Evolutionary conservation across 1,140 invertebrate genomes (phyloP), one percentile per base, ranked within the genome.

Genomic region (Linepithema humile): DNA sequence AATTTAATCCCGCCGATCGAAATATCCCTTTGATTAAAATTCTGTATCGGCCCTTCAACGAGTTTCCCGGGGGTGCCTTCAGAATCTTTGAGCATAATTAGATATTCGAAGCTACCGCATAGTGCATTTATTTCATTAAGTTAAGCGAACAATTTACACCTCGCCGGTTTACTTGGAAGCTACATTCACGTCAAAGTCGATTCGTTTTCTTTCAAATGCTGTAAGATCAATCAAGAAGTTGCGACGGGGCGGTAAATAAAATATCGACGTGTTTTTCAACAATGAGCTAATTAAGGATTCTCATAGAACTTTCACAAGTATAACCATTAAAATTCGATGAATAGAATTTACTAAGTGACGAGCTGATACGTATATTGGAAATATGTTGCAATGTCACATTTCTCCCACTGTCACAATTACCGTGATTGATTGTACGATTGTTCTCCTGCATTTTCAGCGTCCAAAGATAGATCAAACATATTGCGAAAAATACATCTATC

Each of bases 1-100:
- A 77, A 65, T 65, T 43, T 35, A 60, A 77, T 38, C 43, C 15
- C 5, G 50, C 38, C 12, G 59, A 29, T 29, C 40, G 43, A 65
- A 35, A 77, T 75, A 15, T 38, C 26, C 15, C 74, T 77, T 35
- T 65, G 60, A 77, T 77, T 77, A 77, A 77, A 77, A 77, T 77
- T 77, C 74, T 77, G 59, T 38, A 77, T 65, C 20, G 23, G 45
- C 59, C 59, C 43, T 23, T 77, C 38, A 53, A 72, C 48, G 45
- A 77, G 60, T 65, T 77, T 77, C 43, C 43, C 43, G 23, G 60
- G 7, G 43, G 43, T n/a, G n/a, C n/a, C 20, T 45, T 65, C 17
- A 38, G 74, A 35, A 77, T 65, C 60, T 20, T 65, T 50, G 50
- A 65, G 20, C 50, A 50, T 64, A 77, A 77, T 77, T 77, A 43